Base-by-base conservation (phyloP, 2,888 invertebrate genomes). In the Beris chalybata region DNA sequence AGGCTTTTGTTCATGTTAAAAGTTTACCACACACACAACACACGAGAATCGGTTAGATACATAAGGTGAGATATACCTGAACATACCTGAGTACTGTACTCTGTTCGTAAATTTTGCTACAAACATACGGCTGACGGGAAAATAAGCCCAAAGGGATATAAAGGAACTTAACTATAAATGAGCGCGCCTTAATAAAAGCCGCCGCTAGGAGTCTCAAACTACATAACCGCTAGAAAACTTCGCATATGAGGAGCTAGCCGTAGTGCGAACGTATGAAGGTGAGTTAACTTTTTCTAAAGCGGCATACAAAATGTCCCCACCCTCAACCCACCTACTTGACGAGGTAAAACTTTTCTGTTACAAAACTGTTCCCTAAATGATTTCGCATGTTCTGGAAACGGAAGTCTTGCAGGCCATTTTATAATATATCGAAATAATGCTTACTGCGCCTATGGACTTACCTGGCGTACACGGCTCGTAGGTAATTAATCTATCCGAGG, bases 311-410 rank as follows among this genome's bases (percentile, higher is more conserved):
- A 3, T 50, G 13, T 50, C 29, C 15, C 15, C 15, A 22, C 29
- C 50, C 11, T 50, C 29, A 12, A 15, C 15, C n/a, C 15, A 4
- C 29, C 2, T 50, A 29, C 15, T 5, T 48, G 48, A 56, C 47
- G 48, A 56, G 45, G 56, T 31, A 53, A 56, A 65, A 65, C 56
- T 65, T 65, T 65, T 54, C 65, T 22, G 30, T 48, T 48, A 65
- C 65, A 50, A 52, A 58, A 56, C 32, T 50, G 57, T 65, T 65
- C 29, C 11, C 30, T 65, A 65, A 65, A 65, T 52, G 65, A 65
- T 57, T 64, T 64, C 47, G 45, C 64, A 64, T 64, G 64, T 64
- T 47, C 45, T 55, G 64, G 54, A 64, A 55, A 47, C 64, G 64
- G 64, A 64, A 64, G 64, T 64, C 54, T 64, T 58, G 45, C 58